Evolutionary conservation across 2,797 vertebrate genomes (phyloP), one percentile per base, ranked within the genome.

Genomic region (Acanthurus leucopareius): DNA sequence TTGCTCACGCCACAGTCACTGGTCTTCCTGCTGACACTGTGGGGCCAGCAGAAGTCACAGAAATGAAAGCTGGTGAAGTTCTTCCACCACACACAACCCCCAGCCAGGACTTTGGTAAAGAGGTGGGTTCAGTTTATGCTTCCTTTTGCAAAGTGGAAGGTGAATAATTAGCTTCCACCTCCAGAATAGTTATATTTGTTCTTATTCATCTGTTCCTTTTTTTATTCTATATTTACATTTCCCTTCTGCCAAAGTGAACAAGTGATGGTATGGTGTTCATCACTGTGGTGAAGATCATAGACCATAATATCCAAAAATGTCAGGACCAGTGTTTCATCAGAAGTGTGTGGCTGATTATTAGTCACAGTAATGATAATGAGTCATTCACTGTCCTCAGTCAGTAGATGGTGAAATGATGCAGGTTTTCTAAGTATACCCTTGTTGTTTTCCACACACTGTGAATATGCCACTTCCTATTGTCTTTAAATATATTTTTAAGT

Each of bases 71-170:
- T 15, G 65, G 4, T 57, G 87, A 84, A 59, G 59, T 82, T 60
- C 93, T 93, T 28, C 95, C 95, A 57, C 77, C 75, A 38, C 92
- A 92, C 57, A 94, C 95, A 14, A 93, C 64, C 25, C 95, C 94
- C 0, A 78, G 91, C 45, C 89, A 76, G 53, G 83, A 88, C 68
- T 98, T 97, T 84, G 96, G 93, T 54, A 91, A 79, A 1, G 95
- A 97, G 94, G 97, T 96, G 60, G 14, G 93, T 80, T 65, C 7
- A 25, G 1, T 64, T 63, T 7, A 14, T 32, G 20, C 7, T 2
- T 22, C 20, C 4, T n/a, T 65, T 22, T 19, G 1, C 44, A n/a
- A 35, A 69, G 3, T 73, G n/a, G 10, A 68, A n/a, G 28, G 57
- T 7, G 14, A 52, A 72, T n/a, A 58, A 22, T 45, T 0, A 59